Base-by-base conservation (phyloP, 1,140 invertebrate genomes). In the Cheumatopsyche charites region DNA sequence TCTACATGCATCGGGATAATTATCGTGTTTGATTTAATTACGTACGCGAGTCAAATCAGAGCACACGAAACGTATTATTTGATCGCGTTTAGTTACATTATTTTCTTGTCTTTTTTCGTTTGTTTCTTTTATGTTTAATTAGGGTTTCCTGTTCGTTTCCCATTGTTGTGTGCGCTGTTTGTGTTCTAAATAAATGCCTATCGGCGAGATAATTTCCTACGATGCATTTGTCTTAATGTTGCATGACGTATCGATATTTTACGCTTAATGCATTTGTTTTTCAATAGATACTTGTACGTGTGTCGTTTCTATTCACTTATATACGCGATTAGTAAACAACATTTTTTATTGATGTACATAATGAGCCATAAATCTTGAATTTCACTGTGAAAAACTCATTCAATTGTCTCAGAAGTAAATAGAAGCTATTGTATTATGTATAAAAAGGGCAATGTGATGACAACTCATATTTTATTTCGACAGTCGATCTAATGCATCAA, bases 191-290 rank as follows among this genome's bases (percentile, higher is more conserved):
- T 58, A 58, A 58, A 63, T 17, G 26, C 36, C 26, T 63, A 13
- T 43, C 29, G 62, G 12, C 9, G 4, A 42, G 62, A 63, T 43
- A 63, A 63, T 63, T 63, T 63, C 29, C 62, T 25, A 42, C 26
- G 62, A 63, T 70, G 65, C 67, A 63, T 67, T 73, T 70, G 36
- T 61, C 25, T 73, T 66, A 66, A 73, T 70, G 72, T 73, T 63
- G 72, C 72, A 73, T 73, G 72, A 73, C 29, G 17, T 63, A 71
- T 62, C 29, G 17, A 62, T 71, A 49, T 65, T 71, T 71, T 65
- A 71, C 61, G 69, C 61, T 71, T 71, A 62, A 63, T 71, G 58
- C 61, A 71, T 65, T 69, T 55, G 43, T 71, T 63, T 70, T 62
- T 4, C 9, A 36, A 36, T 36, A 36, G 29, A 36, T 36, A 4